A percentile compares a stretch with the other conserved stretches of the same genome.
Conservation (phyloP, 1,140 invertebrate genomes). For the Drosophila ficusphila region DNA sequence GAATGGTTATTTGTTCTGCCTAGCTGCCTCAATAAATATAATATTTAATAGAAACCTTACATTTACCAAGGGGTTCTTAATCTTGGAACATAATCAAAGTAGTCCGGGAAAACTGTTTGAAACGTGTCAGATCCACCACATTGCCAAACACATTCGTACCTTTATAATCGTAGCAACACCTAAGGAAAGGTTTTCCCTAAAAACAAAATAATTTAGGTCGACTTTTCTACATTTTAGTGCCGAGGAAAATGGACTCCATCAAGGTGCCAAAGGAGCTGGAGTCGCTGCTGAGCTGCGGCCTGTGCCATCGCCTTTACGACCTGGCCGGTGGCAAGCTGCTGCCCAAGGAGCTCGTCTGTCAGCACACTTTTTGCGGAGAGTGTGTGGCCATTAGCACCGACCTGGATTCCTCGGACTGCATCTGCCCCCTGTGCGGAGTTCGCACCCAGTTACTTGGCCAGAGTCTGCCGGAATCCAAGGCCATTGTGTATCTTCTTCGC, state of each 20-base stretch:
- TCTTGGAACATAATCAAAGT: neutral
- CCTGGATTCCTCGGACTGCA: conserved; percentile 87
- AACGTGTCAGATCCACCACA: neutral
- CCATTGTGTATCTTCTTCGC: conserved; percentile 86
- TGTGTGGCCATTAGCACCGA: conserved; percentile 85
- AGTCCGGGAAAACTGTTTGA: neutral
- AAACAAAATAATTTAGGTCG: neutral
- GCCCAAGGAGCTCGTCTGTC: conserved; percentile 90
- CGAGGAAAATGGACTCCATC: conserved; percentile 22
- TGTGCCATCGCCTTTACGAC: conserved; percentile 89
- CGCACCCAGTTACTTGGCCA: conserved; percentile 86
- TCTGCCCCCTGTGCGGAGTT: conserved; percentile 88
- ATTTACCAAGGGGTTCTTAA: too few species aligned
- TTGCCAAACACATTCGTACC: neutral
- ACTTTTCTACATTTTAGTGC: neutral
- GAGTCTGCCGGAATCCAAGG: conserved; percentile 87
- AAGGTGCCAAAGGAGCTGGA: conserved; percentile 87
- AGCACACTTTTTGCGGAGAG: conserved; percentile 90
- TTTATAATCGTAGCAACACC: neutral
- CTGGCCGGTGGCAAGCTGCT: conserved; percentile 85
- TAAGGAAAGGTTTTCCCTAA: neutral
- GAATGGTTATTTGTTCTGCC: neutral
- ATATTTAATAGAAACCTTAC: too few species aligned
- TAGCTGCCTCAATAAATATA: too few species aligned
- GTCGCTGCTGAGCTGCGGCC: conserved; percentile 88